phyloP scores from a whole-genome alignment of 53 echinoderm and acorn worm genomes.

The Antedon mediterranea region DNA sequence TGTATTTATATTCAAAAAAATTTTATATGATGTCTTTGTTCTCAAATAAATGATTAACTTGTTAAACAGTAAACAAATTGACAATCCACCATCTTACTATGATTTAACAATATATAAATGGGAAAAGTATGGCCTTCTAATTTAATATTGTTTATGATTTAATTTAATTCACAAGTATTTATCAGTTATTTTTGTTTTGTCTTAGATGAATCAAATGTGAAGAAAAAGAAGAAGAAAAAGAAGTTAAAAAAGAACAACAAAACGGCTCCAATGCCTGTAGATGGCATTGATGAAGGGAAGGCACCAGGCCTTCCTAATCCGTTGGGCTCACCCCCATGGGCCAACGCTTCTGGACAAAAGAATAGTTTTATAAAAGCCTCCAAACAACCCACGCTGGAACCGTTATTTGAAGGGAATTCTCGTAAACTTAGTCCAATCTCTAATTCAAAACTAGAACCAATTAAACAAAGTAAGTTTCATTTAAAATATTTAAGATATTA shows the following conservation, averaged over 20 bases:
- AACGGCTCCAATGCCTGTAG: constrained; percentile 48
- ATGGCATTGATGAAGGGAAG: constrained; percentile 34
- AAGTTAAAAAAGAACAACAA: constrained; percentile 87
- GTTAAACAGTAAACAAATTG: no score
- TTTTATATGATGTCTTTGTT: no score
- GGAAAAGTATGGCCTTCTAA: background rate
- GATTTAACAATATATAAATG: no score
- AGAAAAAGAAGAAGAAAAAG: constrained; percentile 94
- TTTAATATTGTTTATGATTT: background rate
- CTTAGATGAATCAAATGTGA: constrained; percentile 31
- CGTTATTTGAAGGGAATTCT: constrained; percentile 51
- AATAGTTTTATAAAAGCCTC: constrained; percentile 33
- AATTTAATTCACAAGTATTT: no score
- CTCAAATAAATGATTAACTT: no score
- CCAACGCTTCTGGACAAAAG: constrained; percentile 43
- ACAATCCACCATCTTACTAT: no score
- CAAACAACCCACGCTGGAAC: constrained; percentile 62
- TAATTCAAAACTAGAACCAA: background rate
- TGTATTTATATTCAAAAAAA: no score
- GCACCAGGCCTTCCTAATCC: constrained; percentile 33
- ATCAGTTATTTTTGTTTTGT: background rate
- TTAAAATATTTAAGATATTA: no score
- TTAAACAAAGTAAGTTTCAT: background rate
- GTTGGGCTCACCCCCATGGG: constrained; percentile 62
- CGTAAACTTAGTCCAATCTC: constrained; percentile 28